Percentiles rank a stretch among this genome's conserved stretches.
Evolutionary conservation across 2,888 invertebrate species (phyloP).

Genomic region (Serripes groenlandicus): DNA sequence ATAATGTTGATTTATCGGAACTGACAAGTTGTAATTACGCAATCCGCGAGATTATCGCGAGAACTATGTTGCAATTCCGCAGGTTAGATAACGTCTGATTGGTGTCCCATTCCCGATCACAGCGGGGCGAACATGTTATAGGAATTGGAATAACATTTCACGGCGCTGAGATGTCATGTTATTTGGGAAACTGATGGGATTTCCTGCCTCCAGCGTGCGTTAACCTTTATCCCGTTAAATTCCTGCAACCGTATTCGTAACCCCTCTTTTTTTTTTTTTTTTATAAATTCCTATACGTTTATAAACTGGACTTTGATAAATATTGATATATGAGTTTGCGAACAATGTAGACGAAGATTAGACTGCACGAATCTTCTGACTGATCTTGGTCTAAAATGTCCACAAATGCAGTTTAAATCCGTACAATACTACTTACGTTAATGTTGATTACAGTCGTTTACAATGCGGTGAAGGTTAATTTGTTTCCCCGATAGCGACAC

Average conservation of each 20-base stretch:
- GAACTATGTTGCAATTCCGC: neutral
- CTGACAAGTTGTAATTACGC: slow-evolving; percentile 9
- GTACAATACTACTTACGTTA: neutral
- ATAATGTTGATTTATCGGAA: slow-evolving; percentile 3
- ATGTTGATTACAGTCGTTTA: too few relatives aligned
- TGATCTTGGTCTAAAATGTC: neutral
- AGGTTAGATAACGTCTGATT: slow-evolving; percentile 3
- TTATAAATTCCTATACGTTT: too few relatives aligned
- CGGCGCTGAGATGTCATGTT: neutral
- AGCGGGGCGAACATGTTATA: neutral
- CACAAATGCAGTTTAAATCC: neutral
- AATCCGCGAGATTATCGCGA: slow-evolving; percentile 3
- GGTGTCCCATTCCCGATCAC: neutral
- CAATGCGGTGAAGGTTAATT: too few relatives aligned
- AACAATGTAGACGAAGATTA: neutral
- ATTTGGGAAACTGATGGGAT: neutral
- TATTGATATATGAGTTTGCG: too few relatives aligned
- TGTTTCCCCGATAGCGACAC: too few relatives aligned
- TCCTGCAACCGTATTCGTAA: neutral
- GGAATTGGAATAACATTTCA: neutral
- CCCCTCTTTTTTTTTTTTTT: too few relatives aligned
- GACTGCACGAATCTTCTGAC: neutral
- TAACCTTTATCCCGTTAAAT: neutral
- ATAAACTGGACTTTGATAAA: too few relatives aligned
- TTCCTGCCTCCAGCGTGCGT: neutral